These are phyloP conservation scores for Tiaroga cobitis DNA, from an alignment of 2,797 vertebrate species.

Conservation along the genomic window DNA sequence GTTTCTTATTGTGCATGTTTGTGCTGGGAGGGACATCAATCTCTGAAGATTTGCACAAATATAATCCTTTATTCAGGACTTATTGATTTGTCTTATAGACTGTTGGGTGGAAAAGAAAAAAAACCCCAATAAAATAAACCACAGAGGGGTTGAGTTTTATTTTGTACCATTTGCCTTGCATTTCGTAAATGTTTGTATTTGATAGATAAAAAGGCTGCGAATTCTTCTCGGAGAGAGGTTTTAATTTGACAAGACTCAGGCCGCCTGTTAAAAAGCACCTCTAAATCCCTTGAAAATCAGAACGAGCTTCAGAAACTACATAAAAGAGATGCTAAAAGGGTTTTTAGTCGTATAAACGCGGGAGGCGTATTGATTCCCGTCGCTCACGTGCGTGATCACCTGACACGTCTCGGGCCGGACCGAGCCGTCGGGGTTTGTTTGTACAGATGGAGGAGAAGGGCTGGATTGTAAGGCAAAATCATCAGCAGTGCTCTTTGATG, in stretches of 20 bases:
- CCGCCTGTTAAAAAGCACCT: conserved; percentile 78
- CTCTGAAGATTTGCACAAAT: conserved; percentile 20
- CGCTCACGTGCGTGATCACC: conserved; percentile 75
- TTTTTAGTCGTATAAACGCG: conserved; percentile 76
- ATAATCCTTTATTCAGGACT: conserved; percentile 49
- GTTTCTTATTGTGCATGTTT: conserved; percentile 6
- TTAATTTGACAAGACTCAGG: conserved; percentile 70
- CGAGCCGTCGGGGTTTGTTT: conserved; percentile 81
- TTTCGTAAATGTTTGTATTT: conserved; percentile 74
- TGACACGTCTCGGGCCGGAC: conserved; percentile 76
- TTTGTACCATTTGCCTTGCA: conserved; percentile 68
- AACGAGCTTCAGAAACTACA: conserved; percentile 76
- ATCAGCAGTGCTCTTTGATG: conserved; percentile 88
- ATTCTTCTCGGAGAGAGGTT: conserved; percentile 74
- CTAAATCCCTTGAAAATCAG: conserved; percentile 78
- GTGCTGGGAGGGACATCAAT: background rate
- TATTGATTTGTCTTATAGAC: conserved; percentile 51
- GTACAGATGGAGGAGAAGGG: conserved; percentile 83
- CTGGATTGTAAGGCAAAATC: conserved; percentile 83
- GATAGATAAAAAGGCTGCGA: conserved; percentile 69
- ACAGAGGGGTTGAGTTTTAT: conserved; percentile 30
- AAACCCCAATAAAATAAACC: conserved; percentile 46
- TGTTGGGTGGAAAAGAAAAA: background rate
- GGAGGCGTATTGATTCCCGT: conserved; percentile 76
- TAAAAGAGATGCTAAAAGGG: conserved; percentile 78